A percentile compares a stretch with the other conserved stretches of the same genome.
phyloP scores from a whole-genome alignment of 2,797 vertebrate species.

The Crocodylus rhombifer region DNA sequence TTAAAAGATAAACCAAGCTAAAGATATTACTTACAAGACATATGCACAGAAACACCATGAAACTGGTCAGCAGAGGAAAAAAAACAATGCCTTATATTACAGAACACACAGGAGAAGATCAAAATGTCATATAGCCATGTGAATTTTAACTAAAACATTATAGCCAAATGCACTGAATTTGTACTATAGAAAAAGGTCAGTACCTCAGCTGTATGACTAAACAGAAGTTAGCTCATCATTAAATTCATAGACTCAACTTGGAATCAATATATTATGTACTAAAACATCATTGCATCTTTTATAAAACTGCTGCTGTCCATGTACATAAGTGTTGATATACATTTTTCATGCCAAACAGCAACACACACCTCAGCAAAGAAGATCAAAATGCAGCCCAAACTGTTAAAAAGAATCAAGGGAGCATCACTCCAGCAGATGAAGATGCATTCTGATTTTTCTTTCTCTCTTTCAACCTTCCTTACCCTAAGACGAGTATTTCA shows the following conservation, averaged over 20 bases:
- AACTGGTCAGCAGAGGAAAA: not conserved
- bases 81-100: not conserved
- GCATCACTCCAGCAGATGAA: not conserved
- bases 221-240: not conserved
- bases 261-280: not conserved
- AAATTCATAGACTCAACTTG: not conserved
- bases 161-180: not conserved
- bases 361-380: not conserved
- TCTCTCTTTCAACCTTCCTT: slow-evolving; percentile 27
- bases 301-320: not conserved
- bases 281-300: not conserved
- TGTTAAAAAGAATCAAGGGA: not conserved
- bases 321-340: not conserved
- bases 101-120: not conserved
- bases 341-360: slow-evolving; percentile 24
- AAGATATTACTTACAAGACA: not conserved
- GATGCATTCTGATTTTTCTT: slow-evolving; percentile 12
- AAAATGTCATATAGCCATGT: not conserved
- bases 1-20: not conserved
- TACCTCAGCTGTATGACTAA: not conserved
- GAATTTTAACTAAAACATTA: not conserved
- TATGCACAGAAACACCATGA: not conserved
- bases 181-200: not conserved
- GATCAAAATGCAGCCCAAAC: not conserved
- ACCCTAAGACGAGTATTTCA: slow-evolving; percentile 13